Evolutionary conservation across 2,888 invertebrate genomes (phyloP), one percentile per base, ranked within the genome.

Genomic region (Mechanitis mazaeus): DNA sequence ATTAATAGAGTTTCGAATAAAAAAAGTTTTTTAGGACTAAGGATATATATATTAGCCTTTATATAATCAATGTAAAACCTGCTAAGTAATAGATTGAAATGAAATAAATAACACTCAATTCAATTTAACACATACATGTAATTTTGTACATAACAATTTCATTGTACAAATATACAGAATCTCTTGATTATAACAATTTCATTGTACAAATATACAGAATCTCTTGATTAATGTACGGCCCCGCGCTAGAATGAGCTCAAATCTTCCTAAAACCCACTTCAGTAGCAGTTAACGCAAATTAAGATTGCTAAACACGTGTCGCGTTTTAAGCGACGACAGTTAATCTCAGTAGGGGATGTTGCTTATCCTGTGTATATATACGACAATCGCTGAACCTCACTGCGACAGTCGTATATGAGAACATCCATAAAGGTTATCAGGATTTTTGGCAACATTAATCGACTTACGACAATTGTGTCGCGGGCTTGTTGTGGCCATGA

Each of bases 261-360:
- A 77, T 65, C 65, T 70, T 68, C 64, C 56, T 72, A 71, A 71
- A 56, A 66, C 70, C 69, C 68, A 60, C 68, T 68, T 67, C 66
- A 56, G 65, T 60, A 67, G 71, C 71, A 70, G 72, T 72, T 74
- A 75, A 69, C 69, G 63, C 68, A 69, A 72, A 79, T 79, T 80
- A 76, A 79, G 77, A 75, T 76, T 76, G 72, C 75, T 70, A 69
- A 75, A 80, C 83, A 82, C 80, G 80, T 79, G 82, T 81, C 71
- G 68, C 64, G 68, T 55, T 59, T 67, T 69, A 72, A 74, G 75
- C 75, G 77, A 72, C 71, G 72, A 70, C 75, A 71, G 73, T 78
- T 81, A 78, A 82, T 81, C 78, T 75, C 72, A 70, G 76, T 77
- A 75, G 73, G 71, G 71, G 65, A 64, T 71, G 69, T 53, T 59